Conservation (phyloP, 2,113 vertebrate species). For the Hiodon tergisus region DNA sequence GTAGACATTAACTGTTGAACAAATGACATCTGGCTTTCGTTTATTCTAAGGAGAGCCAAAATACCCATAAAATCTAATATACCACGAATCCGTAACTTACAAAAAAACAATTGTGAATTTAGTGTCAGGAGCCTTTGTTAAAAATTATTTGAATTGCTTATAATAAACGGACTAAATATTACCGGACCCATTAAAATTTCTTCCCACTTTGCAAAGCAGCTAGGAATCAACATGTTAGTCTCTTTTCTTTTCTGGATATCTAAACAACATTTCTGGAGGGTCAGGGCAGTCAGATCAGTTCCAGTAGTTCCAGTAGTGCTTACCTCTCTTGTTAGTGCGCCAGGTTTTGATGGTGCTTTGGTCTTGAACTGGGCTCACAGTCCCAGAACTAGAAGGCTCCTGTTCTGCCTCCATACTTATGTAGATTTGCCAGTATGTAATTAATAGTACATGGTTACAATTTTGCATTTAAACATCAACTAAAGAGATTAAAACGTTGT, state of each 20-base stretch:
- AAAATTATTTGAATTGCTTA: background rate
- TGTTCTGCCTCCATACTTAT: conserved; percentile 37
- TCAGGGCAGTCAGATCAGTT: background rate
- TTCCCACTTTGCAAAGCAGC: background rate
- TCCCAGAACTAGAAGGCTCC: background rate
- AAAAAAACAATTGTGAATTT: background rate
- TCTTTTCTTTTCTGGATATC: too few species aligned
- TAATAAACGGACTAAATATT: background rate
- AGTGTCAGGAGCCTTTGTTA: background rate
- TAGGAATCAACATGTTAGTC: too few species aligned
- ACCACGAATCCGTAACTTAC: too few species aligned
- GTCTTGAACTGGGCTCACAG: conserved; percentile 27
- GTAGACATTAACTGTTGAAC: background rate
- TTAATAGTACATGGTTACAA: background rate
- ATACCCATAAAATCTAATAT: too few species aligned
- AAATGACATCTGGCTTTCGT: background rate
- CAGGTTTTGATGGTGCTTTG: conserved; percentile 34
- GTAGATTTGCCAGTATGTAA: conserved; percentile 13
- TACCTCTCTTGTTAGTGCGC: conserved; percentile 47
- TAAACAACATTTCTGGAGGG: too few species aligned
- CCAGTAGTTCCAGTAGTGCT: background rate
- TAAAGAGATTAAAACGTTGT: too few species aligned
- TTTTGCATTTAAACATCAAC: background rate
- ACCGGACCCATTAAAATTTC: background rate
- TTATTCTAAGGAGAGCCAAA: background rate